These are phyloP conservation scores for Thera obeliscata DNA, from an alignment of 2,888 invertebrate species.

Conservation along the genomic window DNA sequence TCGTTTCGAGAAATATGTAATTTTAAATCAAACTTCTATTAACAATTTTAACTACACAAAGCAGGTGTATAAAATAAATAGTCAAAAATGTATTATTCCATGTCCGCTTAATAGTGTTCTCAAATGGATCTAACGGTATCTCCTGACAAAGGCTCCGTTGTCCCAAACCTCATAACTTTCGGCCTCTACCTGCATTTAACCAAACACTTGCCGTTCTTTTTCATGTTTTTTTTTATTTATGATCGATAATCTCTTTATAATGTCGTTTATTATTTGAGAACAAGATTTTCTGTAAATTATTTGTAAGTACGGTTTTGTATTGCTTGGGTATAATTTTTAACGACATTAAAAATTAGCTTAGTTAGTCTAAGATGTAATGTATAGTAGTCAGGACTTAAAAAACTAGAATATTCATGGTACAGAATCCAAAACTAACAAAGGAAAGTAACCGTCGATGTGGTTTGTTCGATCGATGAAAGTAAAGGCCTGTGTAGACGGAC, in stretches of 20 bases:
- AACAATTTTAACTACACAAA: constrained; percentile 5
- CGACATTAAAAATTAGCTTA: background rate
- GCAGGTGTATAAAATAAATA: constrained; percentile 50
- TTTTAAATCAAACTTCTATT: background rate
- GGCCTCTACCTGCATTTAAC: constrained; percentile 71
- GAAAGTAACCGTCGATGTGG: constrained; percentile 79
- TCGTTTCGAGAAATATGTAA: background rate
- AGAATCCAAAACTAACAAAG: constrained; percentile 75
- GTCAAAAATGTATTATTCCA: constrained; percentile 61
- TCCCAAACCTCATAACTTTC: constrained; percentile 57
- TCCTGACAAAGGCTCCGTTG: constrained; percentile 63
- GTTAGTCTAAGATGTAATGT: constrained; percentile 3
- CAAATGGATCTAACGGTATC: constrained; percentile 72
- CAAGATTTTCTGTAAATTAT: constrained; percentile 25
- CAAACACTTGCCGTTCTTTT: constrained; percentile 73
- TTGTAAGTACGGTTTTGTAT: background rate
- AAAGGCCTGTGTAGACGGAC: constrained; percentile 79
- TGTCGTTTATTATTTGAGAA: constrained; percentile 45
- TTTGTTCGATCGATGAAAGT: constrained; percentile 83
- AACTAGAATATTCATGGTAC: constrained; percentile 49
- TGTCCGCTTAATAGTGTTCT: constrained; percentile 58
- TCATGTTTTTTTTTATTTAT: constrained; percentile 54
- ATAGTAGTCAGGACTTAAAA: constrained; percentile 44
- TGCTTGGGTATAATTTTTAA: constrained; percentile 1
- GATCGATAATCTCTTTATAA: constrained; percentile 67